Conservation (phyloP, 2,113 vertebrate species). For the Canis aureus region DNA sequence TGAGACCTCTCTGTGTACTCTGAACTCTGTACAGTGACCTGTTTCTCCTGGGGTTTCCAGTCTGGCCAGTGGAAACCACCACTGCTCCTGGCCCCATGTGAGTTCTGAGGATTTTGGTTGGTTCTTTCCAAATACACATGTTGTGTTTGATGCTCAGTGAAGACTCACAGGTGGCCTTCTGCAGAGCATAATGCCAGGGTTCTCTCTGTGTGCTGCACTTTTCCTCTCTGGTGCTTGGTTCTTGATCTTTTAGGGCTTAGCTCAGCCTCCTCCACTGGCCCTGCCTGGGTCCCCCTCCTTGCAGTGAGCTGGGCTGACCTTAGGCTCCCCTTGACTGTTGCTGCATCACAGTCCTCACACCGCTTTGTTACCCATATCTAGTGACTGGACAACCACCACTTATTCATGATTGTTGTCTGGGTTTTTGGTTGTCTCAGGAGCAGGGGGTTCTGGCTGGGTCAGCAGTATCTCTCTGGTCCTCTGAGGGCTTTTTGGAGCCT, state of each 20-base stretch:
- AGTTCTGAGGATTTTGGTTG: not conserved
- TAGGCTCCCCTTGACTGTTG: not conserved
- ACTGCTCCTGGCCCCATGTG: not conserved
- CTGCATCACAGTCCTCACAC: not conserved
- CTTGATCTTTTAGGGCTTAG: no score
- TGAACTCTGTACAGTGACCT: not conserved
- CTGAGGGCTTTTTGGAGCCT: not conserved
- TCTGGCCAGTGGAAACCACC: not conserved
- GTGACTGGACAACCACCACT: no score
- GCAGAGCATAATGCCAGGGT: not conserved
- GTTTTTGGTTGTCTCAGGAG: not conserved
- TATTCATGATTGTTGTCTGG: not conserved
- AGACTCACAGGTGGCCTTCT: no score
- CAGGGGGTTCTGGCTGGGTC: not conserved
- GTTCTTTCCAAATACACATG: not conserved
- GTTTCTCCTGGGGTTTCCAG: not conserved
- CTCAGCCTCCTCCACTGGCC: not conserved
- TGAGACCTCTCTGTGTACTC: not conserved
- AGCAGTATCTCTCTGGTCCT: not conserved
- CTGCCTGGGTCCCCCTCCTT: not conserved
- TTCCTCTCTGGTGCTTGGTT: not conserved
- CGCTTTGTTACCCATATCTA: not conserved
- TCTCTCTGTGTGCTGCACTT: not conserved
- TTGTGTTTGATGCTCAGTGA: not conserved
- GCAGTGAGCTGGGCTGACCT: not conserved